Base-by-base conservation (phyloP, 1,140 invertebrate genomes). In the Ctenoplectra terminalis region DNA sequence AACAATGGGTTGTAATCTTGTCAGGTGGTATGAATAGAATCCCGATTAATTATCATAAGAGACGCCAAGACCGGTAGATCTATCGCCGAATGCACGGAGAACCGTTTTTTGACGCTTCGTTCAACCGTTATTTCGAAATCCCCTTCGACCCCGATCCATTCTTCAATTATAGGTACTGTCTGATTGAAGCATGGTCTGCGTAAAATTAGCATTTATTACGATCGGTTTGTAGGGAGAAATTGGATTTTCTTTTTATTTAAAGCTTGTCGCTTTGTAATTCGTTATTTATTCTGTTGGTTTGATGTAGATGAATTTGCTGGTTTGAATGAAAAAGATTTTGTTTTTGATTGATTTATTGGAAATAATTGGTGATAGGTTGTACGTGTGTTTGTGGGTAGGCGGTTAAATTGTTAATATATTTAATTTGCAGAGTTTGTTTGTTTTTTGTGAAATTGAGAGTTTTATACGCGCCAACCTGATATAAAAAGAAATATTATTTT, bases 41-140 rank as follows among this genome's bases (percentile, higher is more conserved):
- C 43, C 72, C 17, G 48, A 82, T 73, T 73, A 46, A 76, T 81
- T 60, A 69, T 75, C 72, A 64, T 40, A 71, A 80, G 40, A 56
- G 46, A 71, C 46, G n/a, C n/a, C n/a, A n/a, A n/a, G n/a, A n/a
- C n/a, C 23, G 17, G 29, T 29, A n/a, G 34, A 73, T 73, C 23
- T 20, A 37, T 69, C 40, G 52, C 56, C 34, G 40, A 69, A 58
- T 48, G 34, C 40, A 46, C n/a, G 37, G 46, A n/a, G 20, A 60
- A 9, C 26, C 31, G 31, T 29, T 20, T 50, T 40, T 74, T 17
- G 48, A 50, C 52, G 56, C 26, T 26, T 56, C 43, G 50, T 50
- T 58, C 46, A 29, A 84, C 67, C 58, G 60, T 84, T 82, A 76
- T 72, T 82, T 67, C 79, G 60, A 82, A 76, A 84, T 72, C 52